Evolutionary conservation across 2,797 vertebrate species (phyloP).

Genomic region (Aldrovandia affinis): DNA sequence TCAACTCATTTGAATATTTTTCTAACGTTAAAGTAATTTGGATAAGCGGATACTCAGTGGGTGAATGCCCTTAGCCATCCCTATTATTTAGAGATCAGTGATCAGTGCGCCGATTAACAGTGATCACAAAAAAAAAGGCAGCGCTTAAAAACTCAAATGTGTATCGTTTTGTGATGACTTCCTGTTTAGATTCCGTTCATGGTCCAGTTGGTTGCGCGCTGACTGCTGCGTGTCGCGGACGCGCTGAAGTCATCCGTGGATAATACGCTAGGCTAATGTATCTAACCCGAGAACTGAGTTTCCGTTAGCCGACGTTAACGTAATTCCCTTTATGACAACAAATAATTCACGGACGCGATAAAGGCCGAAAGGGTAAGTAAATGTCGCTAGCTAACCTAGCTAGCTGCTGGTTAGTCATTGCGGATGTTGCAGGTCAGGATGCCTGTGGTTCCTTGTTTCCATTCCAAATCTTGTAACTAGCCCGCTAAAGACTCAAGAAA

Average conservation of each 20-base stretch:
- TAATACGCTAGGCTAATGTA: slow-evolving; percentile 2
- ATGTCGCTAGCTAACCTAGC: neutral
- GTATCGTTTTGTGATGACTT: neutral
- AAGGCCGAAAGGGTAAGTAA: neutral
- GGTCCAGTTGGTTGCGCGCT: neutral
- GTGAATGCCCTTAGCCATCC: no score
- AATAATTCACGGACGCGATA: neutral
- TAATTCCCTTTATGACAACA: neutral
- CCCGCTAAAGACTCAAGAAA: neutral
- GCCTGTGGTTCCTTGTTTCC: neutral
- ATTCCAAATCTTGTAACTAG: neutral
- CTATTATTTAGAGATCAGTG: no score
- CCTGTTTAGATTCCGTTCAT: slow-evolving; percentile 10
- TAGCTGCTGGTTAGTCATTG: neutral
- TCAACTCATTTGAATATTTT: no score
- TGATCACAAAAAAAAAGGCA: no score
- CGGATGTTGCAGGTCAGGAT: neutral
- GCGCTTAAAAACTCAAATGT: neutral
- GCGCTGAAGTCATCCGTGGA: neutral
- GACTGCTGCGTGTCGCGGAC: neutral
- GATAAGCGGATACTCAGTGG: no score
- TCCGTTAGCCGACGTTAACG: neutral
- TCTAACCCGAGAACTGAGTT: neutral
- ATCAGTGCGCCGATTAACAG: no score
- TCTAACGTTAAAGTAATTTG: no score